These are phyloP conservation scores for Lamproptera curius DNA, from an alignment of 2,888 invertebrate genomes.

Conservation along the genomic window DNA sequence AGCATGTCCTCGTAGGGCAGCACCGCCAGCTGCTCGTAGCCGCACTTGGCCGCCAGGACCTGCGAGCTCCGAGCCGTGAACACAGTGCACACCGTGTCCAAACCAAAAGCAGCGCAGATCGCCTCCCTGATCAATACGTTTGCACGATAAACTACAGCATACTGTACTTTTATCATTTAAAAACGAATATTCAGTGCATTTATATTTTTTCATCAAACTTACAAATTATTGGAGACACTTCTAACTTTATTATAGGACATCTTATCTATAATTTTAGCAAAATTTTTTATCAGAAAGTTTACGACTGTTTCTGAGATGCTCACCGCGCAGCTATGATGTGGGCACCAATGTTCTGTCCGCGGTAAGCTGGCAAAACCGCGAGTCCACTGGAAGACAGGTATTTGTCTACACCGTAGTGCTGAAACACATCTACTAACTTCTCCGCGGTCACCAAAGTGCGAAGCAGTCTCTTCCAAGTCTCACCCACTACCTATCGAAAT, in stretches of 20 bases:
- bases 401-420: constrained; percentile 47
- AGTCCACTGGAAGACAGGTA: constrained; percentile 62
- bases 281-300: too few relatives aligned
- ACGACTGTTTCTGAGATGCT: too few relatives aligned
- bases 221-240: too few relatives aligned
- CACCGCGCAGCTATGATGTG: constrained; percentile 56
- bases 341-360: constrained; percentile 68
- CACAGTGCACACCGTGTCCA: constrained; percentile 47
- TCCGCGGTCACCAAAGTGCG: constrained; percentile 44
- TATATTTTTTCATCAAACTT: too few relatives aligned
- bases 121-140: constrained; percentile 48
- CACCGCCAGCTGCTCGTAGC: constrained; percentile 44
- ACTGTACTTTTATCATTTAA: too few relatives aligned
- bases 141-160: too few relatives aligned
- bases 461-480: constrained; percentile 52
- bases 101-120: constrained; percentile 43
- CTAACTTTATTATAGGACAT: too few relatives aligned
- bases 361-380: constrained; percentile 49
- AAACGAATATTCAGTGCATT: too few relatives aligned
- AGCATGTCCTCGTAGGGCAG: constrained; percentile 46
- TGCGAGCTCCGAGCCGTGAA: constrained; percentile 59
- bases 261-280: too few relatives aligned
- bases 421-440: constrained; percentile 47
- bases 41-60: constrained; percentile 50
- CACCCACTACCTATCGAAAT: constrained; percentile 47